A percentile compares a stretch with the other conserved stretches of the same genome.
Conservation (phyloP, 2,888 invertebrate genomes). For the Monoplex corrugatus region DNA sequence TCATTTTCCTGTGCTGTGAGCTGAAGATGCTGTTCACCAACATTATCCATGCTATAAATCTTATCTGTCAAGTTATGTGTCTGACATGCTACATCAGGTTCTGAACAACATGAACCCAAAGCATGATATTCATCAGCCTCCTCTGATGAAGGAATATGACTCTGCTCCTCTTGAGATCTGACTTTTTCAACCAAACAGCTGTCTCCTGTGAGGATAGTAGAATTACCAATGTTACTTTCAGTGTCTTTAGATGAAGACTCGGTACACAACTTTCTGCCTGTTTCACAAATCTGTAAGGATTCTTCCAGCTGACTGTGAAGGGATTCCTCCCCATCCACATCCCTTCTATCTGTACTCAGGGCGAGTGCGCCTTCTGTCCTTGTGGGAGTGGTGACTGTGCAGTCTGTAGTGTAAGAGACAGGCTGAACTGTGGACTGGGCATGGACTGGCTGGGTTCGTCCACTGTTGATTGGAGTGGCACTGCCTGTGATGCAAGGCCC, state of each 20-base stretch:
- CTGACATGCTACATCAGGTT: background rate
- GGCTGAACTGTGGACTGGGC: background rate
- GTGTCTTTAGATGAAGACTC: background rate
- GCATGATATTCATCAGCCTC: background rate
- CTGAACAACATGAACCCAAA: background rate
- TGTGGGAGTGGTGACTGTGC: too few relatives aligned
- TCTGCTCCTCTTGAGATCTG: background rate
- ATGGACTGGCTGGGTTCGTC: slow-evolving; percentile 50
- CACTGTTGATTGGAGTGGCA: slow-evolving; percentile 2
- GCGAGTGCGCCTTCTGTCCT: too few relatives aligned
- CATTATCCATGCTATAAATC: background rate
- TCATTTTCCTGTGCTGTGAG: background rate
- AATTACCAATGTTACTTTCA: background rate
- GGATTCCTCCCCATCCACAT: background rate
- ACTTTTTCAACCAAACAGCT: background rate
- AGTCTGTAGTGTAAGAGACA: background rate
- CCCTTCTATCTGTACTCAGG: background rate
- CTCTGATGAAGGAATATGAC: background rate
- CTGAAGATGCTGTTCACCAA: background rate
- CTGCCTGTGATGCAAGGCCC: slow-evolving; percentile 73
- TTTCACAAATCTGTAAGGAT: background rate
- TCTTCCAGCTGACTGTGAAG: background rate
- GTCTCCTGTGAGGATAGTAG: too few relatives aligned
- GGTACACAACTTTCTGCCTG: background rate
- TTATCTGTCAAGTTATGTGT: background rate